These are phyloP conservation scores for Pilophorus perplexus DNA, from an alignment of 2,888 invertebrate species.

Conservation along the genomic window DNA sequence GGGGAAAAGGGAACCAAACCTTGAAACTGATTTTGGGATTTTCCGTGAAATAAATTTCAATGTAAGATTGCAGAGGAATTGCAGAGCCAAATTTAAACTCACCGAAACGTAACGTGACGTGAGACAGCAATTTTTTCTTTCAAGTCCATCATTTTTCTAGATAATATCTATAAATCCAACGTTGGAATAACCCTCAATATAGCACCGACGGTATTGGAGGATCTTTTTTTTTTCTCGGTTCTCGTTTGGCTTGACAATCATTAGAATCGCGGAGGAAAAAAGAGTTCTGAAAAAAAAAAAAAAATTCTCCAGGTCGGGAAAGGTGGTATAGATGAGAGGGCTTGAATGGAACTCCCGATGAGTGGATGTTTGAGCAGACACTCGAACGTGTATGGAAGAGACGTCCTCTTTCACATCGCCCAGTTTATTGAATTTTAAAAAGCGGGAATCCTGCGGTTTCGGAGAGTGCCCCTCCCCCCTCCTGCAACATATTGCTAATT, in stretches of 20 bases:
- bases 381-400: constrained; percentile 34
- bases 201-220: too few relatives aligned
- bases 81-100: too few relatives aligned
- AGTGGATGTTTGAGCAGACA: constrained; percentile 30
- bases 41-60: too few relatives aligned
- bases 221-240: too few relatives aligned
- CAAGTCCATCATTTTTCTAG: too few relatives aligned
- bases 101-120: too few relatives aligned
- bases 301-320: not conserved
- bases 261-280: constrained; percentile 23
- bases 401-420: constrained; percentile 25
- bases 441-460: constrained; percentile 31
- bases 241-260: constrained; percentile 26
- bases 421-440: constrained; percentile 38
- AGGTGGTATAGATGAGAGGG: constrained; percentile 4
- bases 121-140: too few relatives aligned
- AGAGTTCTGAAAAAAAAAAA: not conserved
- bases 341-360: constrained; percentile 26
- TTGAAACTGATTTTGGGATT: too few relatives aligned
- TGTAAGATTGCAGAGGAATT: too few relatives aligned
- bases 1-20: too few relatives aligned
- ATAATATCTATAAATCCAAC: too few relatives aligned
- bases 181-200: too few relatives aligned
- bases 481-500: constrained; percentile 32
- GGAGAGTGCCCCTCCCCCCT: constrained; percentile 4